These are phyloP conservation scores for Anomalospiza imberbis DNA, from an alignment of 2,797 vertebrate species.

Conservation along the genomic window DNA sequence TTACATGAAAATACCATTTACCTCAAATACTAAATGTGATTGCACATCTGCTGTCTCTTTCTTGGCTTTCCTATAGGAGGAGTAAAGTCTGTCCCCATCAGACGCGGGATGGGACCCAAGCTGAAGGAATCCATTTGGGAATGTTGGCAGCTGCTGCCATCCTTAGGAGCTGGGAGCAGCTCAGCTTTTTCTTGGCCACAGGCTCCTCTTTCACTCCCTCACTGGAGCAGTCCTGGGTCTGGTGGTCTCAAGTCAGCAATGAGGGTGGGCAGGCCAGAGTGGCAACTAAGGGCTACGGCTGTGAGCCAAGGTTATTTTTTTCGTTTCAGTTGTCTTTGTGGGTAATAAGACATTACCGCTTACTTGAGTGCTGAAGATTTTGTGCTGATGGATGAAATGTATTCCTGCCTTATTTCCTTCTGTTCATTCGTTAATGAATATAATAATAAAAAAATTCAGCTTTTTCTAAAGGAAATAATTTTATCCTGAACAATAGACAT, in stretches of 20 bases:
- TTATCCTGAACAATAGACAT: not conserved
- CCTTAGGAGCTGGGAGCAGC: not conserved
- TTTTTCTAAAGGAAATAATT: not conserved
- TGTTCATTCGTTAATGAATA: not conserved
- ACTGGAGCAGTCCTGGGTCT: rapidly evolving
- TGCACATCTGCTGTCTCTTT: not conserved
- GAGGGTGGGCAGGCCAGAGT: not conserved
- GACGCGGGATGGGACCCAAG: rapidly evolving
- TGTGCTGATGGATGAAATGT: not conserved
- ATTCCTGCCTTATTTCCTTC: not conserved
- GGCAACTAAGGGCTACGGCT: not conserved
- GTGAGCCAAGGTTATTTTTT: not conserved
- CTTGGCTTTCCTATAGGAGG: not conserved
- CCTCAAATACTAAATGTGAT: not conserved
- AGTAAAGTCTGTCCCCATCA: not conserved
- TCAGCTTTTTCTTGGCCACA: not conserved
- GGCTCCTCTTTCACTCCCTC: not conserved
- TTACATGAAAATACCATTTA: not conserved
- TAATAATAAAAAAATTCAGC: not conserved
- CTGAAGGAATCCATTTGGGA: not conserved
- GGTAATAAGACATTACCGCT: not conserved
- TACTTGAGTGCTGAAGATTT: not conserved
- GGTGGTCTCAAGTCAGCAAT: rapidly evolving
- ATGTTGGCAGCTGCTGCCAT: not conserved
- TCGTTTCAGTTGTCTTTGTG: not conserved